A percentile compares a stretch with the other conserved stretches of the same genome.
These are phyloP conservation scores for Aegotheles bennettii DNA, from an alignment of 2,113 vertebrate species.

Conservation along the genomic window DNA sequence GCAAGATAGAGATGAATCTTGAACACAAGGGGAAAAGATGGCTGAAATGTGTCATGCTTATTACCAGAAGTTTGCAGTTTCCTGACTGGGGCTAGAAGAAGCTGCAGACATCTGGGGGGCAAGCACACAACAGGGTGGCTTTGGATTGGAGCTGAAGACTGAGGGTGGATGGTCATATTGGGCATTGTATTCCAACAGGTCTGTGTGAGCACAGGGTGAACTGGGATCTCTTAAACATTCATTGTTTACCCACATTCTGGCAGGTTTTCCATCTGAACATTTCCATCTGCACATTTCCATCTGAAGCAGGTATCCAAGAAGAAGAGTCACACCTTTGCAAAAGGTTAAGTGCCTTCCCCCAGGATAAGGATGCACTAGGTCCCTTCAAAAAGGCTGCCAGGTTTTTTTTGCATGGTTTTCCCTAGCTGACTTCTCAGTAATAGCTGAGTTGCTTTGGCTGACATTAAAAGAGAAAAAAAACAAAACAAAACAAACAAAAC, in stretches of 20 bases:
- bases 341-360: background rate
- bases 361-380: background rate
- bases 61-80: background rate
- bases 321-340: background rate
- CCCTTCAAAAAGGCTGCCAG: background rate
- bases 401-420: background rate
- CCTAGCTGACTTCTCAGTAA: background rate
- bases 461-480: slow-evolving; percentile 1
- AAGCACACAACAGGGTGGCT: background rate
- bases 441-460: slow-evolving; percentile 10
- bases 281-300: background rate
- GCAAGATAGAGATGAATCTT: background rate
- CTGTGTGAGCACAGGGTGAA: background rate
- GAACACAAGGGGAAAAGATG: background rate
- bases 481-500: no score
- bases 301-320: background rate
- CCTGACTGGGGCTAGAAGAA: background rate
- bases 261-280: background rate
- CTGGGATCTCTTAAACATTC: background rate
- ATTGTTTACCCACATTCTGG: background rate
- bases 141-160: background rate
- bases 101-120: background rate
- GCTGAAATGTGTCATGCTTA: background rate
- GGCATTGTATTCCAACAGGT: background rate
- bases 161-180: rapidly evolving